Evolutionary conservation across 30 jellyfish, hydroid and myxozoan species (phyloP), one percentile per base, ranked within the genome.

Genomic region (Sanderia malayensis): DNA sequence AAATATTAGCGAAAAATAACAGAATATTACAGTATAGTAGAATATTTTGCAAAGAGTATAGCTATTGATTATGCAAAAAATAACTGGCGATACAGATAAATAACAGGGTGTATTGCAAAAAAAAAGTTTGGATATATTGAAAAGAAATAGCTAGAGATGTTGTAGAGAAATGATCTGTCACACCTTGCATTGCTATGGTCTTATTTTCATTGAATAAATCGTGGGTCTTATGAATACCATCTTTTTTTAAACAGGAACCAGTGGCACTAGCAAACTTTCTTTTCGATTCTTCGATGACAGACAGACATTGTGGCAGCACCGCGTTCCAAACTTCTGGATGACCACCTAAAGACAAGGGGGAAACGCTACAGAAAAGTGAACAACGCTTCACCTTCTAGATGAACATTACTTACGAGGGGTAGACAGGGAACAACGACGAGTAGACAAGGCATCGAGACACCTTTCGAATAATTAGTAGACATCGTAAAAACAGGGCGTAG

Each of bases 251-350:
- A 21, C 62, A 71, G 23, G 67, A 46, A 17, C 25, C 67, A 52
- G 34, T 31, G 2, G 86, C 80, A 0, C 26, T 25, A 13, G 49
- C 31, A 47, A 76, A 76, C 20, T 63, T 76, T 17, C 46, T 44
- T 21, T 21, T 57, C 30, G 87, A 76, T 2, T 45, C 65, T 21
- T 44, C 87, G 10, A 76, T 44, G 1, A 46, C 80, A 4, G 58
- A 18, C 32, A 76, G 46, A 32, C 79, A 76, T 27, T 76, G 71
- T 8, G 59, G 31, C 47, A 76, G 21, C 9, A 76, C 66, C 65
- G 46, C 4, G 32, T 61, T 76, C 87, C 87, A 76, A 44, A 27
- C 62, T 47, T 76, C 87, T 20, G 87, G 80, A 52, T 76, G 87
- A 19, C 87, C 87, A 25, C 87, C 87, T 76, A 57, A 23, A 9